A percentile compares a stretch with the other conserved stretches of the same genome.
These are phyloP conservation scores for Carabus problematicus DNA, from an alignment of 2,888 invertebrate species.

Conservation along the genomic window DNA sequence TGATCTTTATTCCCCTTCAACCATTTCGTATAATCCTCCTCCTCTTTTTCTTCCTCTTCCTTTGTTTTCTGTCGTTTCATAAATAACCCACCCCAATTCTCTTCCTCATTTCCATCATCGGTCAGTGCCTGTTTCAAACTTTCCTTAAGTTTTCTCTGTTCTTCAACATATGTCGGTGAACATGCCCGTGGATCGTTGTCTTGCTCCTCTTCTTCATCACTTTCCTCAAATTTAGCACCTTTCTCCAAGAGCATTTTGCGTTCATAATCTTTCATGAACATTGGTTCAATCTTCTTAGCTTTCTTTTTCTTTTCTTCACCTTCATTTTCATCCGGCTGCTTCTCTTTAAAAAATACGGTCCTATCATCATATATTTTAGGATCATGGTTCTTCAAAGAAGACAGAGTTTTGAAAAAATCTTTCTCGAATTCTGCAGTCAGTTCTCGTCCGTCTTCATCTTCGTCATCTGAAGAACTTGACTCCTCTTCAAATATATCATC, in stretches of 20 bases:
- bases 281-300: conserved; percentile 63
- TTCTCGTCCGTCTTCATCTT: conserved; percentile 69
- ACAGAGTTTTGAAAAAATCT: conserved; percentile 85
- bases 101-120: conserved; percentile 62
- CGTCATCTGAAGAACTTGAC: conserved; percentile 67
- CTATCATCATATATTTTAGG: conserved; percentile 86
- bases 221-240: conserved; percentile 64
- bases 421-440: conserved; percentile 76
- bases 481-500: conserved; percentile 59
- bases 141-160: conserved; percentile 71
- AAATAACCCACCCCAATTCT: conserved; percentile 64
- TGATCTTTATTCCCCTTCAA: conserved; percentile 74
- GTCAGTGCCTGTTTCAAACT: conserved; percentile 66
- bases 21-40: conserved; percentile 77
- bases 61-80: conserved; percentile 64
- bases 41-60: conserved; percentile 62
- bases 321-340: conserved; percentile 33
- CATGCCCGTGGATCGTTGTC: conserved; percentile 45
- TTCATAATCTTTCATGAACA: conserved; percentile 82
- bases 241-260: conserved; percentile 75
- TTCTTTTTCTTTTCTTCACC: conserved; percentile 53
- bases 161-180: conserved; percentile 69
- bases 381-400: conserved; percentile 86
- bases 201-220: conserved; percentile 52
- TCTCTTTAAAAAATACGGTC: conserved; percentile 69